Percentiles rank a stretch among this genome's conserved stretches.
Conservation (phyloP, 2,888 invertebrate species). For the Ochlodes sylvanus region DNA sequence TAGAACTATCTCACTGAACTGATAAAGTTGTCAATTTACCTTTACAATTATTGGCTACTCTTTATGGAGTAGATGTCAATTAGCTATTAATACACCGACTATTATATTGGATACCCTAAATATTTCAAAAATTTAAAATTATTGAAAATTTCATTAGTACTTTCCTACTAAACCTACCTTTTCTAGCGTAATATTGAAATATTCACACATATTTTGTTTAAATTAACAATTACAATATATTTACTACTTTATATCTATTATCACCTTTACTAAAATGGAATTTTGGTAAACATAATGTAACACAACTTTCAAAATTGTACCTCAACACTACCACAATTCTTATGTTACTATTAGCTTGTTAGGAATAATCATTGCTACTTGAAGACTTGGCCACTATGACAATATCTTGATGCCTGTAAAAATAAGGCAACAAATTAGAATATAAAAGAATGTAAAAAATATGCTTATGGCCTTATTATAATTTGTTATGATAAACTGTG, state of each 20-base stretch:
- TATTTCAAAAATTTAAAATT: background rate
- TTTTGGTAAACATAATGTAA: slow-evolving; percentile 17
- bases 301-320: slow-evolving; percentile 16
- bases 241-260: slow-evolving; percentile 12
- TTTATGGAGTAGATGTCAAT: background rate
- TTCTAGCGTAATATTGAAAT: background rate
- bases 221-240: background rate
- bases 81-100: background rate
- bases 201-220: background rate
- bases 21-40: background rate
- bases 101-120: slow-evolving; percentile 14
- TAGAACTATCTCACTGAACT: background rate
- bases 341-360: slow-evolving; percentile 11
- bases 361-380: slow-evolving; percentile 63
- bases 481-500: too few relatives aligned
- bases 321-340: slow-evolving; percentile 20
- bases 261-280: slow-evolving; percentile 22
- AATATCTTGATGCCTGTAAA: slow-evolving; percentile 75
- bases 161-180: background rate
- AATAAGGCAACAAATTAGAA: slow-evolving; percentile 36
- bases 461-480: too few relatives aligned
- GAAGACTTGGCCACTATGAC: slow-evolving; percentile 61
- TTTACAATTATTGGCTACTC: background rate
- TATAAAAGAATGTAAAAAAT: too few relatives aligned
- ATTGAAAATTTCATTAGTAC: background rate